Percentiles rank a stretch among this genome's conserved stretches.
Conservation (phyloP, 2,888 invertebrate species). For the Hydroisotoma schaefferi region DNA sequence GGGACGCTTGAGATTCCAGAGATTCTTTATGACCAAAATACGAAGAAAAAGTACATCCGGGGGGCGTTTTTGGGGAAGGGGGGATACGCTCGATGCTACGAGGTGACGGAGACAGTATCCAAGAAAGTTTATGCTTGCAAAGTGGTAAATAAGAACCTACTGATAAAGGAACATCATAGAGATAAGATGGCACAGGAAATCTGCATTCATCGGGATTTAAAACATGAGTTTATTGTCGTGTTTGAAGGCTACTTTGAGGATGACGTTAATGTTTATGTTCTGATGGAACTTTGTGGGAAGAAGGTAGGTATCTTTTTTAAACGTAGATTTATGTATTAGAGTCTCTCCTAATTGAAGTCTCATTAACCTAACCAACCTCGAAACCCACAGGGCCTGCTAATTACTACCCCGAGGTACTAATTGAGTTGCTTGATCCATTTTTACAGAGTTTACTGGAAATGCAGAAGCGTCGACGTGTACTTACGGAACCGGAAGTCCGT, state of each 20-base stretch:
- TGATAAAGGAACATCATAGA: conserved; percentile 89
- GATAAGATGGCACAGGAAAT: conserved; percentile 99
- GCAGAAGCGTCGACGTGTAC: conserved; percentile 88
- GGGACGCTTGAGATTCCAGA: conserved; percentile 72
- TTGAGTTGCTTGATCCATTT: no score
- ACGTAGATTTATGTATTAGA: no score
- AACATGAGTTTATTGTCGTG: conserved; percentile 86
- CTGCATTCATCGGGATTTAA: conserved; percentile 82
- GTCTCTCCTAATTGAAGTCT: no score
- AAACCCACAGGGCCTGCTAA: no score
- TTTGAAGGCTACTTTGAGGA: conserved; percentile 97
- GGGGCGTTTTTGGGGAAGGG: conserved; percentile 83
- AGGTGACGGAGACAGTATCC: conserved; percentile 60
- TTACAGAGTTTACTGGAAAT: conserved; percentile 94
- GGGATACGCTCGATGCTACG: conserved; percentile 62
- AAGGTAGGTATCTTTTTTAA: no score
- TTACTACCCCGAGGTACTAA: no score
- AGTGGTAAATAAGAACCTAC: conserved; percentile 89
- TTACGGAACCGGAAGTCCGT: conserved; percentile 96
- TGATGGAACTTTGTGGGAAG: conserved; percentile 90
- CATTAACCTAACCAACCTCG: no score
- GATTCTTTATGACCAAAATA: conserved; percentile 71
- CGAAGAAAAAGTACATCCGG: conserved; percentile 73
- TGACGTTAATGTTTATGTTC: conserved; percentile 84
- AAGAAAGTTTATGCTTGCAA: conserved; percentile 87